Percentiles rank a stretch among this genome's conserved stretches.
Evolutionary conservation across 2,888 invertebrate species (phyloP).

Genomic region (Epinotia demarniana): DNA sequence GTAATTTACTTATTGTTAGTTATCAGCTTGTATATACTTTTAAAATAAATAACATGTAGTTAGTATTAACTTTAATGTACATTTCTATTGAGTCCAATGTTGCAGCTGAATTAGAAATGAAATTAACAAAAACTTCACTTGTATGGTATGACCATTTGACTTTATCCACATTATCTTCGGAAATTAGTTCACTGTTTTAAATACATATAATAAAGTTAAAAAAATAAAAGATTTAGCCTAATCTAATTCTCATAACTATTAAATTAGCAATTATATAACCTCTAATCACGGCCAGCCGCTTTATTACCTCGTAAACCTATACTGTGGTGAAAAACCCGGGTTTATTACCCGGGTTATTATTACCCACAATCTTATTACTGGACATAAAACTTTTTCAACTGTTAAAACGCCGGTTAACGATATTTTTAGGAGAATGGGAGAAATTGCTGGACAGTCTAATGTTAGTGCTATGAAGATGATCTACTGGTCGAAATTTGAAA

Average conservation of each 20-base stretch:
- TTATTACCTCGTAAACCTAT: conserved; percentile 21
- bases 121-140: too few relatives aligned
- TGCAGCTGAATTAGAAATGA: too few relatives aligned
- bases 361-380: conserved; percentile 24
- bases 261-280: conserved; percentile 23
- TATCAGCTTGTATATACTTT: too few relatives aligned
- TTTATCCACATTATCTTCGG: too few relatives aligned
- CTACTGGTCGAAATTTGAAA: background rate
- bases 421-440: conserved; percentile 19
- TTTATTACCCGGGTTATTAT: conserved; percentile 26
- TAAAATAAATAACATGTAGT: too few relatives aligned
- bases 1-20: too few relatives aligned
- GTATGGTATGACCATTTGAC: too few relatives aligned
- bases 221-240: background rate
- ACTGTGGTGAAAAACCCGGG: conserved; percentile 9
- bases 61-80: too few relatives aligned
- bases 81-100: too few relatives aligned
- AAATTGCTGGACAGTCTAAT: background rate
- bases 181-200: too few relatives aligned
- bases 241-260: conserved; percentile 8
- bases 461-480: background rate
- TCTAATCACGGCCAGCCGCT: conserved; percentile 25
- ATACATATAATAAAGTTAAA: too few relatives aligned
- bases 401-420: conserved; percentile 23
- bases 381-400: conserved; percentile 32